Evolutionary conservation across 2,113 vertebrate genomes (phyloP).

Genomic region (Rhinogobius similis): DNA sequence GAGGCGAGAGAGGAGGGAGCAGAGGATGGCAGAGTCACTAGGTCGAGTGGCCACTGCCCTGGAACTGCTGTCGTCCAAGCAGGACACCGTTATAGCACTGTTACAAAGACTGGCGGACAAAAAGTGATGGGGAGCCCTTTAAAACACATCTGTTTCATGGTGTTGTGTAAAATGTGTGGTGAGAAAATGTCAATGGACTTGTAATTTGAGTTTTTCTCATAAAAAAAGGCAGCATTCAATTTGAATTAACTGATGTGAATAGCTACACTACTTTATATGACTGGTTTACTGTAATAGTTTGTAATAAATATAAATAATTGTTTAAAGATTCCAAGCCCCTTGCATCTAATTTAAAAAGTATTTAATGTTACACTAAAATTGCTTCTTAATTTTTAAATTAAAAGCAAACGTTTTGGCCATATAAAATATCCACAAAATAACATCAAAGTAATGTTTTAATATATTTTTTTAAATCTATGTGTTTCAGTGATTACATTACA

Average conservation of each 20-base stretch:
- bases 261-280: background rate
- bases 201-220: background rate
- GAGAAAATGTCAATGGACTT: background rate
- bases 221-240: background rate
- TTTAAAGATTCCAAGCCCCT: background rate
- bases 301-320: background rate
- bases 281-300: background rate
- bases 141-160: background rate
- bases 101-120: slow-evolving; percentile 78
- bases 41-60: slow-evolving; percentile 76
- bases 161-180: background rate
- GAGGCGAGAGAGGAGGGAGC: slow-evolving; percentile 72
- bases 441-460: no score
- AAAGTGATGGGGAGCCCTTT: slow-evolving; percentile 47
- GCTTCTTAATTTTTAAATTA: no score
- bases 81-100: slow-evolving; percentile 80
- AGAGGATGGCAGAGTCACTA: slow-evolving; percentile 69
- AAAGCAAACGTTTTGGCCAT: no score
- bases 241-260: background rate
- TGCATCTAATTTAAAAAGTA: no score
- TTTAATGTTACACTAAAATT: no score
- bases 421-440: no score
- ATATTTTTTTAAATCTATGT: no score
- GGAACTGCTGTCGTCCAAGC: slow-evolving; percentile 81
- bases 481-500: no score